Conservation (phyloP, 2,797 vertebrate species). For the Coregonus sp. region DNA sequence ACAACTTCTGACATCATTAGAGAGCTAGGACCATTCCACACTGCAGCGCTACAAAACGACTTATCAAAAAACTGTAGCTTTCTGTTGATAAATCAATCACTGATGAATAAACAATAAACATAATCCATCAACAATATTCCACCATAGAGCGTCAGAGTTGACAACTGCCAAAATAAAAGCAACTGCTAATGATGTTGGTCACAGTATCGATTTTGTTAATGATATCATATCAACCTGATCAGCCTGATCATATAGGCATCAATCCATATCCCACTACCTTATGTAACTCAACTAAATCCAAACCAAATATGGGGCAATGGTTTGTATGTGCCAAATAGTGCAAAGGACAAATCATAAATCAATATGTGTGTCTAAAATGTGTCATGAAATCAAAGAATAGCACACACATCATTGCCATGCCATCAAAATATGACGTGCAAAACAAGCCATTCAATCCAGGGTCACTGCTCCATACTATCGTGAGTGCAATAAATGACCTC, state of each 20-base stretch:
- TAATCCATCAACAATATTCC: neutral
- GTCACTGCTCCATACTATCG: neutral
- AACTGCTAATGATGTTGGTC: neutral
- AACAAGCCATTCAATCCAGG: neutral
- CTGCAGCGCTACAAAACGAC: neutral
- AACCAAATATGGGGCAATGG: neutral
- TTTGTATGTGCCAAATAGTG: neutral
- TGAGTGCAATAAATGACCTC: neutral
- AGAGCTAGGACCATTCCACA: conserved; percentile 67
- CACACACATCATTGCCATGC: neutral
- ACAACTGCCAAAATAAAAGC: neutral
- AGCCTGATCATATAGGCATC: neutral
- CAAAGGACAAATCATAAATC: neutral
- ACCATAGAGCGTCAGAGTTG: neutral
- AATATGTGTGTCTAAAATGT: neutral
- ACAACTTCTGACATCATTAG: conserved; percentile 74
- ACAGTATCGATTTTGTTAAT: neutral
- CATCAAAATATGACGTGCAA: neutral
- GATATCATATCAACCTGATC: neutral
- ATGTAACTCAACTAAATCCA: neutral
- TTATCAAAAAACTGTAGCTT: neutral
- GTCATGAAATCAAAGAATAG: neutral
- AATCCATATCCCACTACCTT: neutral
- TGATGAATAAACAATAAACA: neutral
- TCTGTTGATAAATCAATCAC: neutral